Base-by-base conservation (phyloP, 1,140 invertebrate genomes). In the Hypothenemus hampei region DNA sequence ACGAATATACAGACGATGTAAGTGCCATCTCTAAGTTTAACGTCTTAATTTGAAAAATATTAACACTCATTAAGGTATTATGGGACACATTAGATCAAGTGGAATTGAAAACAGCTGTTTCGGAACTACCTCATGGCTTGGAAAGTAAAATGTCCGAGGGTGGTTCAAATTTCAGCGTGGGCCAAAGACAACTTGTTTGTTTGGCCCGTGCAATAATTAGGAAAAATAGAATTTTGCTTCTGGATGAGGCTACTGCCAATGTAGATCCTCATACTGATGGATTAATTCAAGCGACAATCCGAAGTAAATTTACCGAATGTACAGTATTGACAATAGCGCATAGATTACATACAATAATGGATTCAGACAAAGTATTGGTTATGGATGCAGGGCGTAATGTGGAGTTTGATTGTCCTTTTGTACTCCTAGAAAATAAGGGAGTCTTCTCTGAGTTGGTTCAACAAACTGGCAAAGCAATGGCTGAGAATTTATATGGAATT, bases 11-110 rank as follows among this genome's bases (percentile, higher is more conserved):
- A 62, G 76, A 80, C 71, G 62, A 89, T 63, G 69, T 93, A 3
- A 93, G 85, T 50, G 10, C 8, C 1, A 37, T 1, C 36, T n/a
- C n/a, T n/a, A n/a, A 37, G 11, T 22, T 43, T 3, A 19, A 43
- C 11, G 3, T 21, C 3, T 4, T 10, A n/a, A 15, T 22, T 22
- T 43, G 0, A 23, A 16, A 29, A 15, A 1, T 6, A 26, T 13
- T 20, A 35, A 20, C 8, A 49, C 11, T 8, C 37, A 36, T 35
- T 29, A 16, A 80, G 72, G 62, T 89, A 63, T 69, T 94, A 1
- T 93, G 91, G 91, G 73, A 77, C 60, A 88, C 86, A 1, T 73
- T 95, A 16, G 87, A 91, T 61, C 82, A 89, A 57, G 86, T 86
- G n/a, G 87, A 81, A 65, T 57, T 86, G 0, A 86, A 84, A 62